phyloP scores from a whole-genome alignment of 2,113 vertebrate species.

The Gymnogyps californianus region DNA sequence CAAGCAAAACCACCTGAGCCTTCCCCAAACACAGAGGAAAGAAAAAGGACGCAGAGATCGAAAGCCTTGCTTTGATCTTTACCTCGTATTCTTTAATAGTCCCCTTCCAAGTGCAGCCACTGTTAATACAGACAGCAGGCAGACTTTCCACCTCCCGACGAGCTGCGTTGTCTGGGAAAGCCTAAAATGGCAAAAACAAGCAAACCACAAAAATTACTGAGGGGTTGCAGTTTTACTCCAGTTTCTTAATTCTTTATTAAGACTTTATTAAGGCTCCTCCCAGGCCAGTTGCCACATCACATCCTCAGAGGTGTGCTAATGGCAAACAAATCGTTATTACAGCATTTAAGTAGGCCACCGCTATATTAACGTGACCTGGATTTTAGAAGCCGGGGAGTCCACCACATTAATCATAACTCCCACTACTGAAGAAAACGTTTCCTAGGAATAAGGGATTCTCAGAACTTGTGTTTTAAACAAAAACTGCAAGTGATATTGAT shows the following conservation, averaged over 20 bases:
- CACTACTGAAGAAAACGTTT: neutral
- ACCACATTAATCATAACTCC: neutral
- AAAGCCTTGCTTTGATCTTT: neutral
- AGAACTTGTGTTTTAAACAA: neutral
- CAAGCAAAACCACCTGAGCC: neutral
- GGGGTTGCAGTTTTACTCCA: neutral
- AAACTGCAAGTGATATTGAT: neutral
- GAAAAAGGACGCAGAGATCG: neutral
- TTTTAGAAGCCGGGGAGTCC: neutral
- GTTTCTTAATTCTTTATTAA: neutral
- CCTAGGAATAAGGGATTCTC: neutral
- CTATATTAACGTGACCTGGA: neutral
- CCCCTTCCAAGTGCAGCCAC: constrained; percentile 86
- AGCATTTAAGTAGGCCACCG: neutral
- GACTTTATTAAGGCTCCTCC: neutral
- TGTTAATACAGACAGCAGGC: constrained; percentile 82
- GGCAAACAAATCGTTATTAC: neutral
- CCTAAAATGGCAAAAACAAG: constrained; percentile 64
- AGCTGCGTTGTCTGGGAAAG: constrained; percentile 92
- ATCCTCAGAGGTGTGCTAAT: neutral
- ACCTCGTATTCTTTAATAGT: constrained; percentile 93
- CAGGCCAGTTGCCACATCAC: neutral
- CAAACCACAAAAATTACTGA: neutral
- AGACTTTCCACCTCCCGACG: constrained; percentile 90
- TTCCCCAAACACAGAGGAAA: neutral